Evolutionary conservation across 2,888 invertebrate species (phyloP), one percentile per base, ranked within the genome.

Genomic region (Patella caerulea): DNA sequence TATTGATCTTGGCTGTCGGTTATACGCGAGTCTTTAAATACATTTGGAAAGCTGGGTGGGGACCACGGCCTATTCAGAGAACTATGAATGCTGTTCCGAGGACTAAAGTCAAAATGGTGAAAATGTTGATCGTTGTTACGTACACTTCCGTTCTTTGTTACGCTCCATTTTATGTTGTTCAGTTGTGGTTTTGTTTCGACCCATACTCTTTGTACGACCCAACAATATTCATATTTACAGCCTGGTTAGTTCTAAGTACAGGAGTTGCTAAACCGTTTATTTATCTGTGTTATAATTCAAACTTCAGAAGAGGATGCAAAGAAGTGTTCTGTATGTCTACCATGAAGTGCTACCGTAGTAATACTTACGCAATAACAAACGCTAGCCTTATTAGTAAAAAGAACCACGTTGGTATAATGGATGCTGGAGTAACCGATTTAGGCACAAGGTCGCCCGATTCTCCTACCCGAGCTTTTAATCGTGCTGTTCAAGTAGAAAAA

Each of bases 271-370:
- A 90, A 76, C 90, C 90, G 0, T 65, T 85, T 3, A 79, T 89
- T n/a, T 91, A 91, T 79, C 83, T 90, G 52, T 83, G 84, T 34
- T 88, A 82, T 77, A 91, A 91, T 80, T 84, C 89, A 3, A 91
- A 91, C 84, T 91, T 91, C 83, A 81, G 90, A n/a, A 84, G 91
- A 7, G 91, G 91, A 2, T 90, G 89, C 77, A 86, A 86, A 69
- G 91, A 91, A 81, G 88, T 91, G 55, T 85, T 91, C 74, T 91
- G 91, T 77, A 88, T 90, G 88, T 88, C 89, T 5, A 84, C 84
- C 7, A 87, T 90, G 86, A 85, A 85, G 73, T 91, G 90, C 73
- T 91, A 91, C 82, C 83, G 91, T 17, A 83, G 88, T 56, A 86
- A 89, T 77, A 85, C 86, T 0, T 91, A 91, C 84, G 87, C 88